Percentiles rank a stretch among this genome's conserved stretches.
These are phyloP conservation scores for Cyclophora punctaria DNA, from an alignment of 2,888 invertebrate genomes.

Conservation along the genomic window DNA sequence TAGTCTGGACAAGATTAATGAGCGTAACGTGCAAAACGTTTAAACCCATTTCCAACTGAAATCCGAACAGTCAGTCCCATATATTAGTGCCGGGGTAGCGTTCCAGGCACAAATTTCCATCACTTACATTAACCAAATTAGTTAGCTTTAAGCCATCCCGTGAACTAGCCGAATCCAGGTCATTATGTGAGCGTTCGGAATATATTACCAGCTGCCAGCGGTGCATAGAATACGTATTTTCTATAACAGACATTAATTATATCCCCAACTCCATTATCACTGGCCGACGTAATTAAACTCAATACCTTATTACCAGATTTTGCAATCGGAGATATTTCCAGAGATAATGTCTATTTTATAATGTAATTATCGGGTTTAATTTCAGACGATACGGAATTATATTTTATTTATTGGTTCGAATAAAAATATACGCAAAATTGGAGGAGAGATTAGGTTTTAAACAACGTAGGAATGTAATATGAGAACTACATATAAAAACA, in stretches of 20 bases:
- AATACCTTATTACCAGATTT: too few species aligned
- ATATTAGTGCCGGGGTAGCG: conserved; percentile 68
- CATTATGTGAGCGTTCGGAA: conserved; percentile 50
- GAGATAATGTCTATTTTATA: too few species aligned
- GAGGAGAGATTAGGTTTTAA: too few species aligned
- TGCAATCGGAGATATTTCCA: too few species aligned
- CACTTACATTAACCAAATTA: conserved; percentile 73
- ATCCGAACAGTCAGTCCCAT: conserved; percentile 74
- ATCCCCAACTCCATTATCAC: too few species aligned
- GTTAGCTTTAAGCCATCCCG: conserved; percentile 58
- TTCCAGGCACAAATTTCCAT: conserved; percentile 69
- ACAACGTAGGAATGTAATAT: too few species aligned
- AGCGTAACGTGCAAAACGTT: conserved; percentile 73
- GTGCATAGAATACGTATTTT: conserved; percentile 1
- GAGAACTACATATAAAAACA: too few species aligned
- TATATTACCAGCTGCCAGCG: conserved; percentile 33
- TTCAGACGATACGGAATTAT: too few species aligned
- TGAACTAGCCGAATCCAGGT: conserved; percentile 43
- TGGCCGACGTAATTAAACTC: too few species aligned
- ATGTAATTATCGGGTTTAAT: too few species aligned
- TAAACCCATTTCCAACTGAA: conserved; percentile 72
- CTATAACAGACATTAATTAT: background rate
- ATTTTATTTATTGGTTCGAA: too few species aligned
- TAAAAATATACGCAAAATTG: too few species aligned
- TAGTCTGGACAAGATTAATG: conserved; percentile 72